These are phyloP conservation scores for Daphoenositta chrysoptera DNA, from an alignment of 2,113 vertebrate genomes.

Conservation along the genomic window DNA sequence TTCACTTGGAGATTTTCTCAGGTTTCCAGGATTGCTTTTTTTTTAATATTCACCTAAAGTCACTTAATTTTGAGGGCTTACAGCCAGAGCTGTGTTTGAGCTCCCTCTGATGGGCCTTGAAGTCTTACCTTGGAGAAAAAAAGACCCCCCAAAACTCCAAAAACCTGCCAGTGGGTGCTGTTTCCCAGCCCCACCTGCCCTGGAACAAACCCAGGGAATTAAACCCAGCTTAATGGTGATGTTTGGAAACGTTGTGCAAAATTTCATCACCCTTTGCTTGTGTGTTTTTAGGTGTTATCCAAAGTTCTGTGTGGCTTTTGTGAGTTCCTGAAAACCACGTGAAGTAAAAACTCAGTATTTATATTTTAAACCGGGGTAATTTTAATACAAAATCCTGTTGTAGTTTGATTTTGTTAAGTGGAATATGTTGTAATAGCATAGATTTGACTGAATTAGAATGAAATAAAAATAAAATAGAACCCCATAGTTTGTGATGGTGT, in stretches of 20 bases:
- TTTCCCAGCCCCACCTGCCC: neutral
- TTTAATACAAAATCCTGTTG: neutral
- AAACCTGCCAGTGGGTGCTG: neutral
- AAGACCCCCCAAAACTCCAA: neutral
- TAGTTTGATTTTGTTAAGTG: neutral
- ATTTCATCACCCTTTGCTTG: neutral
- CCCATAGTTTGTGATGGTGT: fast-evolving
- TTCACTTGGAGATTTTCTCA: neutral
- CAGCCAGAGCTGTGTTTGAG: neutral
- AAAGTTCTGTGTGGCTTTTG: neutral
- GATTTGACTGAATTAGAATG: neutral
- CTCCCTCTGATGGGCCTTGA: slow-evolving; percentile 11
- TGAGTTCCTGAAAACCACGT: fast-evolving
- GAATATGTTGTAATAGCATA: neutral
- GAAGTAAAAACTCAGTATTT: neutral
- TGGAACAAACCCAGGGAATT: neutral
- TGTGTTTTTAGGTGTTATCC: fast-evolving
- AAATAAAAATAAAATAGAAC: neutral
- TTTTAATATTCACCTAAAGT: neutral
- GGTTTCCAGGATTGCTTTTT: neutral
- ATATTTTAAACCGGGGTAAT: neutral
- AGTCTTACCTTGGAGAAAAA: neutral
- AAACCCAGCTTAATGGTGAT: neutral
- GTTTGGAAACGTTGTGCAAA: neutral
- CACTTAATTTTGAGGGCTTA: neutral